phyloP scores from a whole-genome alignment of 2,113 vertebrate species.

The Gnathonemus longibarbis region DNA sequence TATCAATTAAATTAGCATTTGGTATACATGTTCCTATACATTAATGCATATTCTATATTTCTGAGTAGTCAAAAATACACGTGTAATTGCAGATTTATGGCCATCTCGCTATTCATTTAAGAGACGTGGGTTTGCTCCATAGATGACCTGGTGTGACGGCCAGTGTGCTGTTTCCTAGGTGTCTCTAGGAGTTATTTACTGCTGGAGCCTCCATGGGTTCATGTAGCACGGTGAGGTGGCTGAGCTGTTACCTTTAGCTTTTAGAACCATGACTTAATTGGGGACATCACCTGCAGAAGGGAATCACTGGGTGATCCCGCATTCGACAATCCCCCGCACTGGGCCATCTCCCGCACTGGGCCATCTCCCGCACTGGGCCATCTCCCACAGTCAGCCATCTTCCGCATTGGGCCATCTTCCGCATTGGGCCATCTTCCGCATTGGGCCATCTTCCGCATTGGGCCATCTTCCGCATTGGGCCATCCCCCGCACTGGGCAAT shows the following conservation, averaged over 20 bases:
- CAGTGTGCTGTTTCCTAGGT: not conserved
- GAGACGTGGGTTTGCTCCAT: not conserved
- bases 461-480: too few relatives aligned
- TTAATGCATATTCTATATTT: not conserved
- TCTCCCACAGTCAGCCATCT: too few relatives aligned
- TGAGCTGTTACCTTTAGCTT: not conserved
- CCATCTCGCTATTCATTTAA: not conserved
- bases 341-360: too few relatives aligned
- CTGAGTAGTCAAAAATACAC: not conserved
- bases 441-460: accelerated
- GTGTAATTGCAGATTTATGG: not conserved
- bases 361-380: too few relatives aligned
- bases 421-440: too few relatives aligned
- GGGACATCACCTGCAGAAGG: not conserved
- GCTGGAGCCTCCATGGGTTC: not conserved
- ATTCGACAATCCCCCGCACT: too few relatives aligned
- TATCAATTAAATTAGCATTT: not conserved
- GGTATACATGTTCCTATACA: not conserved
- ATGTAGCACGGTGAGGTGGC: not conserved
- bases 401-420: too few relatives aligned
- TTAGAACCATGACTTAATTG: not conserved
- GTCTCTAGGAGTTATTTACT: not conserved
- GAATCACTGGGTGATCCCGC: not conserved
- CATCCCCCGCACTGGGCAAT: too few relatives aligned
- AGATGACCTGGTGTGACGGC: not conserved